Base-by-base conservation (phyloP, 2,797 vertebrate genomes). In the Peromyscus melanophrys region DNA sequence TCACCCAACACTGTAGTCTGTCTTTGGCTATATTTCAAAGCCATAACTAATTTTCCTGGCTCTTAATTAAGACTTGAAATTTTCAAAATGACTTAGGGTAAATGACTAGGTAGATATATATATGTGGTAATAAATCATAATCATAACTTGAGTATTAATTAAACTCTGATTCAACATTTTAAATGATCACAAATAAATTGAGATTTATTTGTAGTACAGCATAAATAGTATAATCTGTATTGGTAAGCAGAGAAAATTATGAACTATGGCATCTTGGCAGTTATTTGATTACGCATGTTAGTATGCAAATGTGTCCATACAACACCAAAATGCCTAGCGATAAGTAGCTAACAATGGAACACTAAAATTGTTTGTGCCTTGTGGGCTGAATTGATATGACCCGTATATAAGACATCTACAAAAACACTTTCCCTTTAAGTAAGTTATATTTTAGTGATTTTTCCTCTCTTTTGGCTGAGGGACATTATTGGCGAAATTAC, bases 131-230 rank as follows among this genome's bases (percentile, higher is more conserved):
- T 89, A 94, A 95, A 82, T 82, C 57, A 73, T 92, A 96, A 97
- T 89, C 65, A 73, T 59, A 63, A 91, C 46, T 94, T 92, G 23
- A 95, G 49, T 82, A 81, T 93, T 73, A 89, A 95, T 92, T 96
- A 77, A 76, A 8, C 23, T 83, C 71, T 81, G 40, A 34, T 63
- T 37, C 83, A 90, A 61, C 29, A 81, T 87, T 97, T 90, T 49
- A 92, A 96, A 97, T 92, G 84, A 90, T 63, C 77, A 85, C 75
- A 97, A 77, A 16, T 49, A 92, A 59, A 81, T 81, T 90, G 80
- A 91, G 37, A 90, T 63, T 77, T 69, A 80, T 92, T 92, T 90
- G 4, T 57, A 59, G 92, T 75, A 80, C 31, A 95, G 65, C 93
- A 69, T 43, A 90, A 94, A 81, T 69, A 34, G 2, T 4, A 83